A percentile compares a stretch with the other conserved stretches of the same genome.
Evolutionary conservation across 2,113 vertebrate genomes (phyloP).

Genomic region (Suricata suricatta): DNA sequence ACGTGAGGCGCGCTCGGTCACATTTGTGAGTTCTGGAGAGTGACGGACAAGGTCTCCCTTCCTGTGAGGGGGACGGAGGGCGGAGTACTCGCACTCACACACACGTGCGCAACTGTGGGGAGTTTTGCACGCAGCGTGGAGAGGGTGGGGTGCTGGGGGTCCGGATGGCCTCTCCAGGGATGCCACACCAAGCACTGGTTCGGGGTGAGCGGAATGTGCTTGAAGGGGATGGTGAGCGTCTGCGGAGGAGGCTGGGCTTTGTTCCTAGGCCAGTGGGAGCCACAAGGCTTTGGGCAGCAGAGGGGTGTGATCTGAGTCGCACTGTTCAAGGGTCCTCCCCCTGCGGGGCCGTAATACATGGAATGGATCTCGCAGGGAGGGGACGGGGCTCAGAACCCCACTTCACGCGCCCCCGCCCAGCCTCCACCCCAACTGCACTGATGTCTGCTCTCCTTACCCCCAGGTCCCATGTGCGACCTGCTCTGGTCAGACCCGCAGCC

Average conservation of each 20-base stretch:
- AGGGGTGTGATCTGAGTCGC: too few relatives aligned
- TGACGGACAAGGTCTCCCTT: rapidly evolving
- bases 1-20: rapidly evolving
- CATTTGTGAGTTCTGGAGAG: too few relatives aligned
- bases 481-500: conserved; percentile 96
- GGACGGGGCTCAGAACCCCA: rapidly evolving
- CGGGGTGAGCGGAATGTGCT: not conserved
- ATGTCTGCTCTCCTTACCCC: not conserved
- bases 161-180: not conserved
- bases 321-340: not conserved
- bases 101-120: rapidly evolving
- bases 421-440: not conserved
- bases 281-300: not conserved
- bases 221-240: not conserved
- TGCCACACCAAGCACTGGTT: rapidly evolving
- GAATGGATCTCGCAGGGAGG: not conserved
- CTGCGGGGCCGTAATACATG: rapidly evolving
- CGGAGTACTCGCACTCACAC: not conserved
- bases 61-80: not conserved
- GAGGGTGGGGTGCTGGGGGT: too few relatives aligned
- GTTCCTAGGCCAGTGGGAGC: not conserved
- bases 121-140: not conserved
- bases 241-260: not conserved
- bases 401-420: rapidly evolving
- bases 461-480: conserved; percentile 97